These are phyloP conservation scores for Epistrophe grossulariae DNA, from an alignment of 2,888 invertebrate genomes.

Conservation along the genomic window DNA sequence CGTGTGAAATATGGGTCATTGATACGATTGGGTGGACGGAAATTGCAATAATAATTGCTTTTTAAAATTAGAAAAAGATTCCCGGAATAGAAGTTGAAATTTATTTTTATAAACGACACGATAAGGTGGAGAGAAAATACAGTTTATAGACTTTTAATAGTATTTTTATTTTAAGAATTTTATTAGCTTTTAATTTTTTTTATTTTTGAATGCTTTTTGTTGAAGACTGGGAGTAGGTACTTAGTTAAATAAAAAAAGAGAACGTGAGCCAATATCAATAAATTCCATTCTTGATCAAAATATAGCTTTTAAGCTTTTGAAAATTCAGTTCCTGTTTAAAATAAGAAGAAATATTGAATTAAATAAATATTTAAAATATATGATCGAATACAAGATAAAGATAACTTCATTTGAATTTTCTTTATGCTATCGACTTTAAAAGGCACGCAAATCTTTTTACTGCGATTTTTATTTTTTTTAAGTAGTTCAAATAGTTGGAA, in stretches of 20 bases:
- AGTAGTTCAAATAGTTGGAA: too few species aligned
- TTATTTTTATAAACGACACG: slow-evolving; percentile 2
- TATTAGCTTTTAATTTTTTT: neutral
- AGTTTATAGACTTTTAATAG: slow-evolving; percentile 3
- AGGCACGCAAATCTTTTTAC: too few species aligned
- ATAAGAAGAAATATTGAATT: too few species aligned
- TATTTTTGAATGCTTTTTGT: neutral
- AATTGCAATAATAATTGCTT: slow-evolving; percentile 73
- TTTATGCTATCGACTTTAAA: too few species aligned
- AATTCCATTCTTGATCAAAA: too few species aligned
- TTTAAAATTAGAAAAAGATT: slow-evolving; percentile 47
- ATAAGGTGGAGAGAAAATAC: neutral
- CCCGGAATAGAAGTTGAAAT: slow-evolving; percentile 29
- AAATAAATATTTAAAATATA: too few species aligned
- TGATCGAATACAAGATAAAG: too few species aligned
- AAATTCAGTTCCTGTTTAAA: too few species aligned
- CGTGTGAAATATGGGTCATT: slow-evolving; percentile 68
- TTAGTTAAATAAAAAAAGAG: neutral
- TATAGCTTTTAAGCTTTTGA: too few species aligned
- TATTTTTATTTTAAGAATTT: neutral
- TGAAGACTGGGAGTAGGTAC: neutral
- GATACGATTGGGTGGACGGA: slow-evolving; percentile 53
- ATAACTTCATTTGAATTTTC: too few species aligned
- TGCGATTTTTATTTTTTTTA: too few species aligned
- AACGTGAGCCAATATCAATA: neutral